phyloP scores from a whole-genome alignment of 1,140 invertebrate species.

The Macrosteles quadrilineatus region DNA sequence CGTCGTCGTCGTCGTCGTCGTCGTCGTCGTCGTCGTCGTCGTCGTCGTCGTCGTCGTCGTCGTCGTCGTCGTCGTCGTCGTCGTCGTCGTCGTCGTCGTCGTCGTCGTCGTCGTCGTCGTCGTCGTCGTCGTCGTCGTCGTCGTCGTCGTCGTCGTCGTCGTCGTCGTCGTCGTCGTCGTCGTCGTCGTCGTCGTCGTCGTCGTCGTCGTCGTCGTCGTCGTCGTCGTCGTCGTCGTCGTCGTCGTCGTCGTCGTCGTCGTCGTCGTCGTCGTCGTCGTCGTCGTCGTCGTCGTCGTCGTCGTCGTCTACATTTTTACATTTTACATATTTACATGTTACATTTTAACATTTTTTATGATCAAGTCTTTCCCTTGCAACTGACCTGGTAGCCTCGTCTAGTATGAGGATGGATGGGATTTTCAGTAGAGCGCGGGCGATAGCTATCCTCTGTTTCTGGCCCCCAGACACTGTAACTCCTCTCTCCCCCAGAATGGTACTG shows the following conservation, averaged over 20 bases:
- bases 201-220: not conserved
- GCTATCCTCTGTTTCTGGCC: no score
- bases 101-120: not conserved
- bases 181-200: not conserved
- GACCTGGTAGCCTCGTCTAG: no score
- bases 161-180: not conserved
- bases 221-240: conserved; percentile 2
- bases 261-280: conserved; percentile 7
- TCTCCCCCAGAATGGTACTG: no score
- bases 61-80: not conserved
- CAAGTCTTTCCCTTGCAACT: no score
- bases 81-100: no score
- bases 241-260: conserved; percentile 4
- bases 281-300: conserved; percentile 10
- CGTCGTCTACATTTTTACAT: no score
- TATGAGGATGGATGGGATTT: no score
- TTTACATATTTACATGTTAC: no score
- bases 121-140: not conserved
- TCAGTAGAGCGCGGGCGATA: no score
- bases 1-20: not conserved
- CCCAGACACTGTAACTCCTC: no score
- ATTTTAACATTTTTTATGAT: no score
- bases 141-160: not conserved
- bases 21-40: no score
- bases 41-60: not conserved